phyloP scores from a whole-genome alignment of 2,888 invertebrate species.

The Drosophila nr. perissopoda region DNA sequence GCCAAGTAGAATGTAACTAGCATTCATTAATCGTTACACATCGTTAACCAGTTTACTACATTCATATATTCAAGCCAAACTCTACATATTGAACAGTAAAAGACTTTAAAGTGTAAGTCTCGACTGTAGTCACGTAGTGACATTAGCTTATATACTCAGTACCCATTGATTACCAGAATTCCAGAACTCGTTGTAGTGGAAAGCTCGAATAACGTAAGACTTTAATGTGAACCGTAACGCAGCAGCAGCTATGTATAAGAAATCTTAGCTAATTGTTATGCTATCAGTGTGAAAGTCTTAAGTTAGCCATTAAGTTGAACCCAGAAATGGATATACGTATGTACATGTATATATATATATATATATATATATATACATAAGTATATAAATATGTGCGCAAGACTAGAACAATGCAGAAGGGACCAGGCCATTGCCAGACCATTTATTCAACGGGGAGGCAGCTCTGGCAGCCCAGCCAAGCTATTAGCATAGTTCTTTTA shows the following conservation, averaged over 20 bases:
- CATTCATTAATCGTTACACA: background rate
- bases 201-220: background rate
- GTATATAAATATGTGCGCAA: background rate
- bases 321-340: conserved; percentile 31
- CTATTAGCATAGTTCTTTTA: conserved; percentile 75
- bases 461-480: conserved; percentile 29
- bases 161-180: background rate
- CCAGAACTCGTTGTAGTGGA: background rate
- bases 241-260: background rate
- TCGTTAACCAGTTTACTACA: background rate
- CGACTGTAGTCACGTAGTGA: background rate
- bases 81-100: background rate
- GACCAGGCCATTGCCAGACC: background rate
- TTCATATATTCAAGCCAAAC: background rate
- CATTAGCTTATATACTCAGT: background rate
- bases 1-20: no score
- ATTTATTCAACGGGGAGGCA: background rate
- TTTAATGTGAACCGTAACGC: background rate
- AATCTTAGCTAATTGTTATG: conserved; percentile 26
- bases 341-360: background rate
- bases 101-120: background rate
- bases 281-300: conserved; percentile 1
- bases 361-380: background rate
- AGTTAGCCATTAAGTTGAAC: conserved; percentile 9
- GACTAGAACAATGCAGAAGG: conserved; percentile 3